Evolutionary conservation across 1,140 invertebrate species (phyloP).

Genomic region (Telenomus remus): DNA sequence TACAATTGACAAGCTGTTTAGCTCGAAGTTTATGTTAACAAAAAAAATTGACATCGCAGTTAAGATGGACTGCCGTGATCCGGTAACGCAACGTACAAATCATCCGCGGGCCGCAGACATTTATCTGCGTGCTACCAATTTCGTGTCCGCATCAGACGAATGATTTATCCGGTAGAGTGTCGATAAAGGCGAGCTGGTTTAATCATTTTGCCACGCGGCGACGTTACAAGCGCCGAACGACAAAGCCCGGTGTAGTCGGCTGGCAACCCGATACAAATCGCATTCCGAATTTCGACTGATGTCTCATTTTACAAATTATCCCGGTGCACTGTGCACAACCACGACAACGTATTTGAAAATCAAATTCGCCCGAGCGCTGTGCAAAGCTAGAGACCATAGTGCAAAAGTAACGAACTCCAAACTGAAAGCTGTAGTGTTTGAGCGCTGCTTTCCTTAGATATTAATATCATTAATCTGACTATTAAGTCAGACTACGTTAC

Average conservation of each 20-base stretch:
- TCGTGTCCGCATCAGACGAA: conserved; percentile 9
- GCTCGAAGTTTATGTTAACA: no score
- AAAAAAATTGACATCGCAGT: no score
- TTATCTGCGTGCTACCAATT: conserved; percentile 17
- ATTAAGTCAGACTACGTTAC: conserved; percentile 34
- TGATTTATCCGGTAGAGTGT: conserved; percentile 14
- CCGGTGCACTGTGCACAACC: neutral
- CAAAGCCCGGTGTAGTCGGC: neutral
- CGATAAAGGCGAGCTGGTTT: conserved; percentile 18
- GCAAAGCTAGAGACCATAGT: neutral
- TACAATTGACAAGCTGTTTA: no score
- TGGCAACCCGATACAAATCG: conserved; percentile 1
- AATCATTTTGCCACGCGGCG: conserved; percentile 11
- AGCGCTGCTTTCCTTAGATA: conserved; percentile 11
- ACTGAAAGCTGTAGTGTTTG: neutral
- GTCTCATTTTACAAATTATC: conserved; percentile 11
- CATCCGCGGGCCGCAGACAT: conserved; percentile 11
- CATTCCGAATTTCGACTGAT: conserved; percentile 8
- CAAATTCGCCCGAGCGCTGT: neutral
- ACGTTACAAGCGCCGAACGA: conserved; percentile 8
- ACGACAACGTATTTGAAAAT: neutral
- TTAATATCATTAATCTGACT: conserved; percentile 29
- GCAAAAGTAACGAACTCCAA: conserved; percentile 16
- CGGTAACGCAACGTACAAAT: conserved; percentile 21
- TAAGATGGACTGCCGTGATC: conserved; percentile 3